Evolutionary conservation across 2,113 vertebrate species (phyloP), one percentile per base, ranked within the genome.

Genomic region (Microtus oregoni): DNA sequence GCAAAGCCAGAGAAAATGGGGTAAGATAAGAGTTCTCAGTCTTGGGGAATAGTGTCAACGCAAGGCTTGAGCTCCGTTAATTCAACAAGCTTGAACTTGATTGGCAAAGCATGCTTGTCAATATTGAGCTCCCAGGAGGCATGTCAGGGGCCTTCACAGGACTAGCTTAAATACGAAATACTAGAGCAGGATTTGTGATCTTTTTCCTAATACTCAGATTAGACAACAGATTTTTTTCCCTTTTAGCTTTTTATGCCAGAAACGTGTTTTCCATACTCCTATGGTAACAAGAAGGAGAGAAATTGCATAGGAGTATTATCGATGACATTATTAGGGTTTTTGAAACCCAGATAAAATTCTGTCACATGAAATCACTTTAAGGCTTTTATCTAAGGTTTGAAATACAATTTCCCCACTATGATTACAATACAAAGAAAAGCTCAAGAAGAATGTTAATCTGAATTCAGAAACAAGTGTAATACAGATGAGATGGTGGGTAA

Each of bases 51-150:
- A 95, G 94, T 98, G 98, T 98, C 98, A 98, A 67, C 73, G 83
- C 90, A 96, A 97, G 97, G 97, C 97, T 97, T 95, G 98, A 98
- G 98, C 98, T 97, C 95, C 97, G 96, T 97, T 98, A 98, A 98
- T 98, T 98, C 97, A 97, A 96, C 98, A 98, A 98, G 98, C 98
- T 98, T 98, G 98, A 98, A 98, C 98, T 98, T 97, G 98, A 98
- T 98, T 98, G 98, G 98, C 97, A 96, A 97, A 98, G 97, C 98
- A 98, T 98, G 98, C 97, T 98, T 98, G 98, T 99, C 98, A 98
- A 98, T 99, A 99, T 98, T 98, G 95, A 98, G 98, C 75, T 98
- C 97, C 98, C 96, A 96, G 95, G 89, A 97, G 98, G 97, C 95
- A 96, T 94, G 97, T 96, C 95, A 98, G 9, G 5, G 98, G 97